Conservation (phyloP, 2,888 invertebrate genomes). For the Aspidiotus rigidus region DNA sequence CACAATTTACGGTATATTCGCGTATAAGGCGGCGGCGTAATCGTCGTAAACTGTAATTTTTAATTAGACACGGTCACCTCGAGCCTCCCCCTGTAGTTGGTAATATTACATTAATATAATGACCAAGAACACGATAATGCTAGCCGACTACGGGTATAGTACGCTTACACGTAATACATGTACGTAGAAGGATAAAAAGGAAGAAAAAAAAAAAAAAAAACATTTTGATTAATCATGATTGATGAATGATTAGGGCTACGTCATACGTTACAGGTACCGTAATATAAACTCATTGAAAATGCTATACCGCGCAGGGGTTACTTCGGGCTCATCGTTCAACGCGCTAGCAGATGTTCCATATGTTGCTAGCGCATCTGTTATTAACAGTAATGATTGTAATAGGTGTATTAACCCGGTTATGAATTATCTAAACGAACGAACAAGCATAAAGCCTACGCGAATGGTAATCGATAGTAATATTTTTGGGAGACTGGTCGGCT, state of each 20-base stretch:
- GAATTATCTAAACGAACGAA: conserved; percentile 18
- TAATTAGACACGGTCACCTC: conserved; percentile 15
- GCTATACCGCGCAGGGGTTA: conserved; percentile 2
- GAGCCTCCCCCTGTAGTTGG: neutral
- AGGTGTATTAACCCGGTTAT: conserved; percentile 18
- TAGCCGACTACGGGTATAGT: too few relatives aligned
- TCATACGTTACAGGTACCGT: conserved; percentile 5
- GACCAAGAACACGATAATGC: conserved; percentile 3
- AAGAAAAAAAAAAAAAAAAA: conserved; percentile 10
- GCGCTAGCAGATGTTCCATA: conserved; percentile 5
- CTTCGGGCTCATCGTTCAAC: neutral
- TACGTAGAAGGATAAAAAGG: neutral
- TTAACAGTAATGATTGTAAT: conserved; percentile 17
- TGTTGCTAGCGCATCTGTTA: conserved; percentile 11
- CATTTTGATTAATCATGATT: conserved; percentile 27
- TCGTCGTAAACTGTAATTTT: conserved; percentile 7
- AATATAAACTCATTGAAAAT: neutral
- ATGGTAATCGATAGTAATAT: conserved; percentile 2
- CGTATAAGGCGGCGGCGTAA: neutral
- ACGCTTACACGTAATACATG: too few relatives aligned
- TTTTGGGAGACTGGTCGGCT: neutral
- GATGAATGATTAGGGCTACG: conserved; percentile 19
- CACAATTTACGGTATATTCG: too few relatives aligned
- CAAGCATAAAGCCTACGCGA: conserved; percentile 5
- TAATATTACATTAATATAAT: conserved; percentile 17